These are phyloP conservation scores for Orussus abietinus DNA, from an alignment of 1,140 invertebrate species.

Conservation along the genomic window DNA sequence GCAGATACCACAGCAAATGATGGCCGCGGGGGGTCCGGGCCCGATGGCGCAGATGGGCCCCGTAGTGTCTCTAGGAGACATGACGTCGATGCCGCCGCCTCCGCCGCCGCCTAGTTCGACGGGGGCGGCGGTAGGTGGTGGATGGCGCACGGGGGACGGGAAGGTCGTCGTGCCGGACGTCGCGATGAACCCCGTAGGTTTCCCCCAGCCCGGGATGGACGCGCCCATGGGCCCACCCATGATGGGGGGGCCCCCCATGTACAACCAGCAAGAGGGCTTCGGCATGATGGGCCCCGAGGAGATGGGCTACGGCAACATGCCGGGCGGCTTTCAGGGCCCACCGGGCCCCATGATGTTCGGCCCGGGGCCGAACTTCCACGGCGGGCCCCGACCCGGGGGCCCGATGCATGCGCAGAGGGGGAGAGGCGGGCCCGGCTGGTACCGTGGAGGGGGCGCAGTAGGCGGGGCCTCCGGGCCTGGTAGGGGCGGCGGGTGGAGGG, in stretches of 20 bases:
- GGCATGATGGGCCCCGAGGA: conserved; percentile 41
- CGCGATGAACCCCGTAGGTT: conserved; percentile 29
- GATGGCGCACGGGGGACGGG: conserved; percentile 52
- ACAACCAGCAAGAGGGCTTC: conserved; percentile 45
- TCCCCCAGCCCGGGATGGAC: conserved; percentile 41
- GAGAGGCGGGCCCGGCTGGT: conserved; percentile 43
- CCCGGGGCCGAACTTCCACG: conserved; percentile 44
- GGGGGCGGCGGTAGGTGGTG: conserved; percentile 25
- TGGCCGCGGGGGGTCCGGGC: conserved; percentile 17
- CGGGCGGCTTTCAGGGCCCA: conserved; percentile 40
- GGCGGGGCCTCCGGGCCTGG: conserved; percentile 26
- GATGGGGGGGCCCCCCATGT: conserved; percentile 54
- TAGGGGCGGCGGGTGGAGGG: conserved; percentile 53
- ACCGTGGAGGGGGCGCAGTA: conserved; percentile 30
- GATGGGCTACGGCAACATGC: conserved; percentile 38
- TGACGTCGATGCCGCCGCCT: conserved; percentile 17
- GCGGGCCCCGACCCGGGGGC: conserved; percentile 48
- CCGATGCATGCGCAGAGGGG: conserved; percentile 57
- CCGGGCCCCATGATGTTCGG: conserved; percentile 27
- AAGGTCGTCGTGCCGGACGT: conserved; percentile 52
- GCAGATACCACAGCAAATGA: conserved; percentile 22
- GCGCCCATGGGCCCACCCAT: conserved; percentile 42
- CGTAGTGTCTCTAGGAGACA: conserved; percentile 27
- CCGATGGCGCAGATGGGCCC: conserved; percentile 27
- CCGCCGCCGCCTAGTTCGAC: conserved; percentile 18